These are phyloP conservation scores for Nylanderia fulva DNA, from an alignment of 1,140 invertebrate species.

Conservation along the genomic window DNA sequence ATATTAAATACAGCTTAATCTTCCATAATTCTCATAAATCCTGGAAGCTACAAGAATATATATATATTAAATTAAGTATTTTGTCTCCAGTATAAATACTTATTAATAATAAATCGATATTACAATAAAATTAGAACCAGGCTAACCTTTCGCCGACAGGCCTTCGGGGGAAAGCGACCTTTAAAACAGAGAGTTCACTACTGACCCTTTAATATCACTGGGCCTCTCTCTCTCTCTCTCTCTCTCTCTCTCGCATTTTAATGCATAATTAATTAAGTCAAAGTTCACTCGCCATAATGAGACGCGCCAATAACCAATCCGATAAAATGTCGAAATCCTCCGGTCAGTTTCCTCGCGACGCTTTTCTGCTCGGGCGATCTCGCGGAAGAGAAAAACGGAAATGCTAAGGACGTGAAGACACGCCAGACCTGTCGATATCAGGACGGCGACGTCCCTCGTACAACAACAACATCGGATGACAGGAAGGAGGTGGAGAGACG, in stretches of 20 bases:
- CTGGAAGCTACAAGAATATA: not conserved
- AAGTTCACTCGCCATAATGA: constrained; percentile 43
- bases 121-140: not conserved
- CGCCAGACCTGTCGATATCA: constrained; percentile 69
- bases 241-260: not conserved
- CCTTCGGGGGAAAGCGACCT: constrained; percentile 41
- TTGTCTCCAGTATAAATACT: not conserved
- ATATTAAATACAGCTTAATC: not conserved
- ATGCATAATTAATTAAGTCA: constrained; percentile 47
- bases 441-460: constrained; percentile 61
- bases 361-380: not conserved
- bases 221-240: no score
- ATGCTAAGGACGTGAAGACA: constrained; percentile 59
- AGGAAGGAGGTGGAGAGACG: constrained; percentile 38
- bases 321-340: constrained; percentile 41
- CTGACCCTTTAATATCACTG: constrained; percentile 55
- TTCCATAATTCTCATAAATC: not conserved
- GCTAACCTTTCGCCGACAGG: constrained; percentile 40
- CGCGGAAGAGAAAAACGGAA: constrained; percentile 43
- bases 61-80: not conserved
- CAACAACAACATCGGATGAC: constrained; percentile 58
- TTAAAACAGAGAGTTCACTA: constrained; percentile 32
- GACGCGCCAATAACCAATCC: constrained; percentile 17
- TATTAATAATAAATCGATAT: not conserved
- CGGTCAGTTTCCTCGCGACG: constrained; percentile 41